These are phyloP conservation scores for Volucella inflata DNA, from an alignment of 2,888 invertebrate species.

Conservation along the genomic window DNA sequence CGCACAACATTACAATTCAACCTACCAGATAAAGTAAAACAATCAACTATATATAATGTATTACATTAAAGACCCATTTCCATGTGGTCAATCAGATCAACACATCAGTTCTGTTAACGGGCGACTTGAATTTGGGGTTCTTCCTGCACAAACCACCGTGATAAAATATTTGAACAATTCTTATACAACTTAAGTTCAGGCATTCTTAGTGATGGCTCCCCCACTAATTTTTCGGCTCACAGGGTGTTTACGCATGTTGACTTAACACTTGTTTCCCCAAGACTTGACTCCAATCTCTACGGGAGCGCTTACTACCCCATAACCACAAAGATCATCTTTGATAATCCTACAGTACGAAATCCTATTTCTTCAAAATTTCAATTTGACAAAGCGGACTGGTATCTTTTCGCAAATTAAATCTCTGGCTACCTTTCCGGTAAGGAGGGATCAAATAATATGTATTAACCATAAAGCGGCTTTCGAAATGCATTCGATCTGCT, in stretches of 20 bases:
- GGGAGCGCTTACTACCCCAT: constrained; percentile 47
- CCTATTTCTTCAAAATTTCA: no score
- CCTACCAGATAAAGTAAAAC: no score
- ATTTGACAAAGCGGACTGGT: constrained; percentile 1
- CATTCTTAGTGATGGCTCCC: constrained; percentile 12
- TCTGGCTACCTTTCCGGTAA: not conserved
- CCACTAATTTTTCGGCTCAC: constrained; percentile 46
- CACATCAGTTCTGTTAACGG: constrained; percentile 3
- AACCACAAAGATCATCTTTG: no score
- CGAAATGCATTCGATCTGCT: not conserved
- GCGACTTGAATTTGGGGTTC: constrained; percentile 35
- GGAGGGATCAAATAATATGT: constrained; percentile 6
- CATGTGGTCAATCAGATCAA: not conserved
- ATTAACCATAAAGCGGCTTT: constrained; percentile 3
- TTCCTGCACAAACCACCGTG: constrained; percentile 20
- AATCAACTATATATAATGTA: constrained; percentile 1
- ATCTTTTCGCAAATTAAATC: not conserved
- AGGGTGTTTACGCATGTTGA: constrained; percentile 39
- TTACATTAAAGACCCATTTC: not conserved
- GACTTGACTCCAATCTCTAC: constrained; percentile 22
- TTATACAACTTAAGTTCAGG: not conserved
- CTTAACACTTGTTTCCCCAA: constrained; percentile 28
- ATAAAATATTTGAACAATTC: constrained; percentile 14
- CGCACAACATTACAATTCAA: no score
- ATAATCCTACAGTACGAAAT: no score